A percentile compares a stretch with the other conserved stretches of the same genome.
These are phyloP conservation scores for Castor canadensis DNA, from an alignment of 2,113 vertebrate genomes.

Conservation along the genomic window DNA sequence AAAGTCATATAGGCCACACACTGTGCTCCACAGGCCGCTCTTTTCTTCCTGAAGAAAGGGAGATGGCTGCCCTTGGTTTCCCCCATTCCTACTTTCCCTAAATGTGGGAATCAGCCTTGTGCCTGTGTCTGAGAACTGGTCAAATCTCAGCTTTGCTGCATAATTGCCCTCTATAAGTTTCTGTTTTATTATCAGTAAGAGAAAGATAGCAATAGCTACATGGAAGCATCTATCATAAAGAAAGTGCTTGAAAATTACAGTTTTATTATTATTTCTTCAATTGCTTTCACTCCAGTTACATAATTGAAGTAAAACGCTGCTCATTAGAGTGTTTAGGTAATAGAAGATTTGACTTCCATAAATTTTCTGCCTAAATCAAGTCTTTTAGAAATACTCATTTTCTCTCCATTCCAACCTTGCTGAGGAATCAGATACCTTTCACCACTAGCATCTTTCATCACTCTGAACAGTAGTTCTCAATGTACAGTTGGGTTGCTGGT, in stretches of 20 bases:
- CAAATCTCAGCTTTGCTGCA: neutral
- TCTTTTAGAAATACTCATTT: neutral
- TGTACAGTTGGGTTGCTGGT: neutral
- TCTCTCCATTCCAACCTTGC: neutral
- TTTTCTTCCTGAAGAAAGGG: neutral
- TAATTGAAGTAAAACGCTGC: neutral
- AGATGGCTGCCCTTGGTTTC: too few relatives aligned
- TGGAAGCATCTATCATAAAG: neutral
- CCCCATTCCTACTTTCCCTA: neutral
- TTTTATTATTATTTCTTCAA: constrained; percentile 11
- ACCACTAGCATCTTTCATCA: neutral
- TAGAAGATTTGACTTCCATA: neutral
- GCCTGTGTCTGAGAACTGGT: too few relatives aligned
- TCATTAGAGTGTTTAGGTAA: neutral
- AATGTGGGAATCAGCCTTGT: neutral
- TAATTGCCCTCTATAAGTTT: neutral
- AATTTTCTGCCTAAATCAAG: neutral
- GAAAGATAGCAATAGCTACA: neutral
- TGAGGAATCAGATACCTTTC: rapidly evolving
- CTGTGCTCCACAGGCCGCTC: neutral
- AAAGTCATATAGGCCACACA: neutral
- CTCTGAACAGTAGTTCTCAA: neutral
- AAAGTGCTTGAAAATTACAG: neutral
- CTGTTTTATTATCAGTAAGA: constrained; percentile 47
- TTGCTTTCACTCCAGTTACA: neutral